A percentile compares a stretch with the other conserved stretches of the same genome.
These are phyloP conservation scores for Aegotheles bennettii DNA, from an alignment of 2,113 vertebrate species.

Conservation along the genomic window DNA sequence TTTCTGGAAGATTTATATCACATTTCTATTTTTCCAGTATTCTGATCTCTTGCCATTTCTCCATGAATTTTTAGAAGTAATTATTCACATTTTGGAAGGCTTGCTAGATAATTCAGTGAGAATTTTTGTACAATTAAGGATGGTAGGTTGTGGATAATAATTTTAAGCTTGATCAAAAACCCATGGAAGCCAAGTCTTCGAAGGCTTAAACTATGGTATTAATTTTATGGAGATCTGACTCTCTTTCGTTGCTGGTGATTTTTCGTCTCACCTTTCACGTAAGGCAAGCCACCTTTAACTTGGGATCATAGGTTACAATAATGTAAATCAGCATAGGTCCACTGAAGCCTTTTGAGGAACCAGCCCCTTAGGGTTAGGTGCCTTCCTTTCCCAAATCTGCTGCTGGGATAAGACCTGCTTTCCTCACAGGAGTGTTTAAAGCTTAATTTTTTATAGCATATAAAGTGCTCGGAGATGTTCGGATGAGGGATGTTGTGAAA, in stretches of 20 bases:
- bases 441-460: constrained; percentile 62
- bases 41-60: background rate
- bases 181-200: constrained; percentile 38
- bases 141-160: constrained; percentile 6
- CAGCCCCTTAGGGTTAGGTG: background rate
- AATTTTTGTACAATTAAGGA: constrained; percentile 22
- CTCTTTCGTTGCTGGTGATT: background rate
- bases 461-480: constrained; percentile 62
- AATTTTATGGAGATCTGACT: constrained; percentile 11
- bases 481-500: constrained; percentile 60
- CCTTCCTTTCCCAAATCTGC: background rate
- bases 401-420: constrained; percentile 6
- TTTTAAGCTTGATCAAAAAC: constrained; percentile 48
- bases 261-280: constrained; percentile 16
- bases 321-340: background rate
- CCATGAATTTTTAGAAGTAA: constrained; percentile 21
- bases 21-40: background rate
- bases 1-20: constrained; percentile 7
- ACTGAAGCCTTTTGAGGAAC: background rate
- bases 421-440: constrained; percentile 55
- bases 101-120: constrained; percentile 19
- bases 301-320: background rate
- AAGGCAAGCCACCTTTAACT: background rate
- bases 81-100: constrained; percentile 27
- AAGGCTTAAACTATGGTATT: constrained; percentile 36